Evolutionary conservation across 2,797 vertebrate species (phyloP), one percentile per base, ranked within the genome.

Genomic region (Channa striata): DNA sequence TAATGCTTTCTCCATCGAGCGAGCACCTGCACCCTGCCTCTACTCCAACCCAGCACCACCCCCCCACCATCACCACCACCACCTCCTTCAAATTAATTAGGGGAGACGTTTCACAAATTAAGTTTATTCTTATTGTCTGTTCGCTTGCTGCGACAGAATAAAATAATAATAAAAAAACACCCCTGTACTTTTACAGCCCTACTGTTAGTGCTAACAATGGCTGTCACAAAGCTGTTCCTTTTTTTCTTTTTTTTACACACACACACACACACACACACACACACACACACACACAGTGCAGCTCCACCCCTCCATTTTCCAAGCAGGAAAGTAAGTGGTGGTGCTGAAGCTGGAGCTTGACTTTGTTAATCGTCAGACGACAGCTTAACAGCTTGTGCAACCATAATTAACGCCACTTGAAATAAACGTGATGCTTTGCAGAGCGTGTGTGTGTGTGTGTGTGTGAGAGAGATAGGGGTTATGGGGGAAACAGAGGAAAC

Each of bases 361-460:
- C 90, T 93, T 92, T 92, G 90, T 90, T 94, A 93, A 92, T 93
- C 78, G 87, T 85, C 83, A 91, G 86, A 84, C 75, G 91, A 93
- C 93, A 93, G 89, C 91, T 91, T 93, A 94, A 93, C 93, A 94
- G 92, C 92, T 92, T 89, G 89, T 82, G 77, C 86, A 85, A 90
- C 86, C 82, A 71, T 92, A 92, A 93, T 94, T 94, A 94, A 93
- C 80, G 78, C 82, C 51, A 83, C 84, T 89, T 88, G 85, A 92
- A 93, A 91, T 90, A 88, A 92, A 91, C 54, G 78, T 91, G 87
- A 90, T 37, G 68, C 72, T 74, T 73, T 81, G 49, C 42, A 40
- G 72, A 34, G 72, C 51, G 3, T 60, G 37, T 65, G 59, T 61
- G 54, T 52, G 73, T 58, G 75, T 67, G 56, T 17, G 67, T 51